Conservation (phyloP, 2,797 vertebrate genomes). For the Oceanodroma leucorhoa region DNA sequence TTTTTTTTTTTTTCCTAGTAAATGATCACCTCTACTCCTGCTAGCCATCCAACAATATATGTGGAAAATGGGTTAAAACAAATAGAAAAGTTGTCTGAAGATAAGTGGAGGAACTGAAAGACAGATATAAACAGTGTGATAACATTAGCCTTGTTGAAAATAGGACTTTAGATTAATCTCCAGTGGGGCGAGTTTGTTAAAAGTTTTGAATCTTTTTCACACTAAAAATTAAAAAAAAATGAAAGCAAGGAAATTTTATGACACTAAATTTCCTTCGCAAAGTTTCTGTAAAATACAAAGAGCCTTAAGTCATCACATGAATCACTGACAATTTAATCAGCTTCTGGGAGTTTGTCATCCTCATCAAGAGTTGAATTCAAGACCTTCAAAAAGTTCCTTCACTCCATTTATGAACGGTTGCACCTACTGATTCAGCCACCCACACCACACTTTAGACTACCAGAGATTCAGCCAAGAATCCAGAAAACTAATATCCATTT, state of each 20-base stretch:
- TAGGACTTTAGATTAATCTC: not conserved
- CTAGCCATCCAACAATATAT: not conserved
- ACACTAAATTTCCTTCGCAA: constrained; percentile 28
- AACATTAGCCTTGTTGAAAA: not conserved
- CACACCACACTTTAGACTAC: constrained; percentile 11
- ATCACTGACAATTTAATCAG: constrained; percentile 74
- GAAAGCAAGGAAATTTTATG: not conserved
- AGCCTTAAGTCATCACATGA: constrained; percentile 57
- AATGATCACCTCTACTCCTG: not conserved
- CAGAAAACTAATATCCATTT: not conserved
- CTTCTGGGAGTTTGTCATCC: constrained; percentile 63
- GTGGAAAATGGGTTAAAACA: not conserved
- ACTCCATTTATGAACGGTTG: constrained; percentile 24
- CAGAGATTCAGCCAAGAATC: constrained; percentile 8
- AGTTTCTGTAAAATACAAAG: constrained; percentile 47
- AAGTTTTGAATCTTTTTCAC: not conserved
- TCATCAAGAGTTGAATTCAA: constrained; percentile 49
- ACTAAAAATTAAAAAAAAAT: not conserved
- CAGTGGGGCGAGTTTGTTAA: not conserved
- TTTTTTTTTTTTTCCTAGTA: not conserved
- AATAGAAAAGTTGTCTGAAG: not conserved
- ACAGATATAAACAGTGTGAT: not conserved
- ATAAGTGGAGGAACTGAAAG: not conserved
- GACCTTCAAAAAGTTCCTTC: constrained; percentile 43
- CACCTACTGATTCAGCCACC: constrained; percentile 48